Evolutionary conservation across 1,140 invertebrate species (phyloP).

Genomic region (Chironomus striatipennis): DNA sequence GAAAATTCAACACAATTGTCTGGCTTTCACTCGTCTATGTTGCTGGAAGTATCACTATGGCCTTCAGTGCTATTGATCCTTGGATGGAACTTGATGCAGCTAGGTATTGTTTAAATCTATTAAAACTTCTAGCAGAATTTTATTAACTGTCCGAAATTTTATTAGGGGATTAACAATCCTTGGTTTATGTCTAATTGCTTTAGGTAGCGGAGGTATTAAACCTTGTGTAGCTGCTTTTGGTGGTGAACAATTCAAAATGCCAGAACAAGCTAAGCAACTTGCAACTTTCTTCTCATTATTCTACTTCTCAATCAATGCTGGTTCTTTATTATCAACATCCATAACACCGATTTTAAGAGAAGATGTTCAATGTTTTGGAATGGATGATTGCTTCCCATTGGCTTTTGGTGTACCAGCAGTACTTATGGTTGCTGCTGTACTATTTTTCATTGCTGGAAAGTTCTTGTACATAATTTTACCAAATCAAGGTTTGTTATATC

Average conservation of each 20-base stretch:
- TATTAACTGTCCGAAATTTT: not conserved
- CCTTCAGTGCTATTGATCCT: constrained; percentile 43
- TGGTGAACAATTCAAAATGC: constrained; percentile 82
- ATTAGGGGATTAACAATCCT: constrained; percentile 48
- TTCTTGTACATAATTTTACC: constrained; percentile 59
- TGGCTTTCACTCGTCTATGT: constrained; percentile 65
- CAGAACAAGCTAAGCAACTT: constrained; percentile 62
- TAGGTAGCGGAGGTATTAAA: constrained; percentile 91
- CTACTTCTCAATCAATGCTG: constrained; percentile 84
- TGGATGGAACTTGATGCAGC: constrained; percentile 39
- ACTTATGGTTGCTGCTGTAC: constrained; percentile 65
- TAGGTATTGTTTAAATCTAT: constrained; percentile 26
- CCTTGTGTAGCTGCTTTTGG: constrained; percentile 92
- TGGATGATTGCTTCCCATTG: constrained; percentile 70
- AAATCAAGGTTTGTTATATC: too few relatives aligned
- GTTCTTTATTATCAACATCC: constrained; percentile 79
- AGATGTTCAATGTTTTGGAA: constrained; percentile 67
- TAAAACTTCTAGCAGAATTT: constrained; percentile 25
- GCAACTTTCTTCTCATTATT: constrained; percentile 81
- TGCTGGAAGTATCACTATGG: constrained; percentile 55
- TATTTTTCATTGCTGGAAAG: constrained; percentile 56
- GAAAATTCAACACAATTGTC: constrained; percentile 72
- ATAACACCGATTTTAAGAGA: constrained; percentile 74
- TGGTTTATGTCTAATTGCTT: constrained; percentile 67
- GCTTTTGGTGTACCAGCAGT: constrained; percentile 82